Conservation (phyloP, 2,113 vertebrate genomes). For the Clarias magur region DNA sequence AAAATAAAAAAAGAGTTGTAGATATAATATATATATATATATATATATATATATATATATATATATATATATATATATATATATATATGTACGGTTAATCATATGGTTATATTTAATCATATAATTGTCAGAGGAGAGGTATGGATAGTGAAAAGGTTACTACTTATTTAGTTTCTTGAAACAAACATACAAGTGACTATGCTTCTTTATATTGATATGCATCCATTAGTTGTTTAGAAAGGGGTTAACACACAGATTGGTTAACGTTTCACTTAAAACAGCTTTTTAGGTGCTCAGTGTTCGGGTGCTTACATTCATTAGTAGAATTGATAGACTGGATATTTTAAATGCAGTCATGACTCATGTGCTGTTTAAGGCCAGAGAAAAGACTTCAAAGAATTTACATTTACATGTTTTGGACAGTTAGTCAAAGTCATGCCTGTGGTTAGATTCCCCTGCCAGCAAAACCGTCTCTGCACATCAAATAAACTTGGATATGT, state of each 20-base stretch:
- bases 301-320: neutral
- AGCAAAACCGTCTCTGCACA: constrained; percentile 14
- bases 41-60: no score
- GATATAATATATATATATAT: no score
- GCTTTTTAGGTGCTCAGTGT: neutral
- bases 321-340: neutral
- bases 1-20: no score
- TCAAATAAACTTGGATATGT: neutral
- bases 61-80: no score
- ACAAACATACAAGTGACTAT: neutral
- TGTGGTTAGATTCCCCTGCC: neutral
- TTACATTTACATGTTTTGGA: neutral
- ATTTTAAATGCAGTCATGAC: neutral
- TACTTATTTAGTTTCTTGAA: constrained; percentile 23
- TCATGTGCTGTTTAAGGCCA: neutral
- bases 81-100: neutral
- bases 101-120: neutral
- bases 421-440: neutral
- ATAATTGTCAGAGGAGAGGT: neutral
- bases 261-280: neutral
- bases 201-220: constrained; percentile 1
- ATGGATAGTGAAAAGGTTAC: neutral
- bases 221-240: constrained; percentile 14
- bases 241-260: neutral
- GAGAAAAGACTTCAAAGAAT: neutral